Evolutionary conservation across 2,797 vertebrate genomes (phyloP).

Genomic region (Sparus aurata): DNA sequence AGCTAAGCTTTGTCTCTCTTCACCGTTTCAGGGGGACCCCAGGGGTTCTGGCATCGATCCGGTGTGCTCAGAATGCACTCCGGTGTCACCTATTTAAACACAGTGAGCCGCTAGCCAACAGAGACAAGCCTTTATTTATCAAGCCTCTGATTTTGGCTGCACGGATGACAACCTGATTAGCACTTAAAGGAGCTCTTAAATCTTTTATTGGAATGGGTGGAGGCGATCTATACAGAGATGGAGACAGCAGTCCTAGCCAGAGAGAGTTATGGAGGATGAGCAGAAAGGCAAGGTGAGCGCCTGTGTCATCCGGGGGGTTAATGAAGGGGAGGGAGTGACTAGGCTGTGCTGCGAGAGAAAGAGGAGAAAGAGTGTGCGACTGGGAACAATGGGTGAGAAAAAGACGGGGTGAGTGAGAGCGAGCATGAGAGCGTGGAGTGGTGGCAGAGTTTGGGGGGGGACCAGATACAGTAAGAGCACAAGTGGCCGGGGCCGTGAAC

Average conservation of each 20-base stretch:
- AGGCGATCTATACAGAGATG: slow-evolving; percentile 63
- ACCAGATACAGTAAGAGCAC: slow-evolving; percentile 50
- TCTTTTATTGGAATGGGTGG: slow-evolving; percentile 72
- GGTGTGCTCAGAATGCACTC: slow-evolving; percentile 81
- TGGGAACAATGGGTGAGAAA: slow-evolving; percentile 53
- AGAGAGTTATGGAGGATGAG: slow-evolving; percentile 63
- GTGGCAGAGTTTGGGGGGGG: slow-evolving; percentile 46
- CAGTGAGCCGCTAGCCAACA: slow-evolving; percentile 73
- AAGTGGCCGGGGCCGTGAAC: slow-evolving; percentile 56
- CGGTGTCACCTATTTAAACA: slow-evolving; percentile 84
- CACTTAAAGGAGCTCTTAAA: slow-evolving; percentile 82
- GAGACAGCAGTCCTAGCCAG: slow-evolving; percentile 47
- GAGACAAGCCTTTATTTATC: slow-evolving; percentile 83
- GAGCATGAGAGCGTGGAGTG: slow-evolving; percentile 46
- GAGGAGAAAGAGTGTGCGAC: slow-evolving; percentile 35
- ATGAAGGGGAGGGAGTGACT: slow-evolving; percentile 63
- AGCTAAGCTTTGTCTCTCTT: slow-evolving; percentile 83
- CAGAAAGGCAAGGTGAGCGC: slow-evolving; percentile 67
- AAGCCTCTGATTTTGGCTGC: slow-evolving; percentile 82
- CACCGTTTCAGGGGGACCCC: slow-evolving; percentile 79
- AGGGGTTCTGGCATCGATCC: slow-evolving; percentile 85
- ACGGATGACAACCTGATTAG: slow-evolving; percentile 86
- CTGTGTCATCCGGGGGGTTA: slow-evolving; percentile 72
- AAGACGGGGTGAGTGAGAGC: slow-evolving; percentile 38
- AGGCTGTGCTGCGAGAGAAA: slow-evolving; percentile 39